phyloP scores from a whole-genome alignment of 2,113 vertebrate species.

The Lutjanus erythropterus region DNA sequence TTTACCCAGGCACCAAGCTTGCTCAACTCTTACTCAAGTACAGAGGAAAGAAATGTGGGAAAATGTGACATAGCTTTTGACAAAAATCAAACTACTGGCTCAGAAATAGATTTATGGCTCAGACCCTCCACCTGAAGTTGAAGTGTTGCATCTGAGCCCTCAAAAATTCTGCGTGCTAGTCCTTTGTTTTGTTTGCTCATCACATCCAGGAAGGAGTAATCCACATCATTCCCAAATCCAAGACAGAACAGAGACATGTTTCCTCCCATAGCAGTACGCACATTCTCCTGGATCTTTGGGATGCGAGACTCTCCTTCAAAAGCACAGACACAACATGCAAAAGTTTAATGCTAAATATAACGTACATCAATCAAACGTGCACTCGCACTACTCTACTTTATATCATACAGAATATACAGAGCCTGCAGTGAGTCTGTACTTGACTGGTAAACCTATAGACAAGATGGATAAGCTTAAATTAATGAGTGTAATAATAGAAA shows the following conservation, averaged over 20 bases:
- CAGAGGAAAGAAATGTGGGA: too few species aligned
- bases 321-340: background rate
- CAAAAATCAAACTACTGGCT: background rate
- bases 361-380: background rate
- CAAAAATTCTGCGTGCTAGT: conserved; percentile 90
- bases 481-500: too few species aligned
- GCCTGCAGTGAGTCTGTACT: too few species aligned
- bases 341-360: background rate
- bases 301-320: conserved; percentile 77
- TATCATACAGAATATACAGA: background rate
- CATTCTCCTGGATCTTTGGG: conserved; percentile 83
- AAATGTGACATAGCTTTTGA: background rate
- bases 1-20: too few species aligned
- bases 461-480: too few species aligned
- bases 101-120: background rate
- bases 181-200: conserved; percentile 91
- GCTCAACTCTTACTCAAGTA: too few species aligned
- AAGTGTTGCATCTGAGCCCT: conserved; percentile 89
- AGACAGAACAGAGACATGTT: conserved; percentile 90
- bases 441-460: too few species aligned
- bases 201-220: conserved; percentile 91
- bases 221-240: conserved; percentile 91
- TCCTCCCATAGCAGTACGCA: conserved; percentile 78
- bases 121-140: conserved; percentile 90
- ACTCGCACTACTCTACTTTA: background rate